These are phyloP conservation scores for Acropora yongei DNA, from an alignment of 64 coral and sea anemone species.

Conservation along the genomic window DNA sequence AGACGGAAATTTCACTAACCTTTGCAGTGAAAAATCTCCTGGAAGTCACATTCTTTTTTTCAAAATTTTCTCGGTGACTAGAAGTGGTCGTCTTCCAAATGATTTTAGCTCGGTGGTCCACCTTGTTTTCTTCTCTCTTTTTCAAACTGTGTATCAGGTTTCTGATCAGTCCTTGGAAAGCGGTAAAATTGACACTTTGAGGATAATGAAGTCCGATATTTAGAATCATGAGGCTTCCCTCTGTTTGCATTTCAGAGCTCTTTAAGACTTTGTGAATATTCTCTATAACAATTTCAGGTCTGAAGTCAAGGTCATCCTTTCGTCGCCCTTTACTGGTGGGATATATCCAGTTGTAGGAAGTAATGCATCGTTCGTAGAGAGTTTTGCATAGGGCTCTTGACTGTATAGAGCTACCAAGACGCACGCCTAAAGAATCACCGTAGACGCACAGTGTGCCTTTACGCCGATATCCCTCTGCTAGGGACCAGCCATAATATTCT, in stretches of 20 bases:
- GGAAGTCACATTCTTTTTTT: constrained; percentile 3
- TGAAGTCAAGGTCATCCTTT: constrained; percentile 48
- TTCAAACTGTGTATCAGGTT: constrained; percentile 47
- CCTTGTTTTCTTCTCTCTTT: constrained; percentile 3
- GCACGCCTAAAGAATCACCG: constrained; percentile 48
- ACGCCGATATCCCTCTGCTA: not conserved
- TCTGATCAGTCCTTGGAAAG: constrained; percentile 64
- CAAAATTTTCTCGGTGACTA: constrained; percentile 57
- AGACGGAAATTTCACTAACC: no score
- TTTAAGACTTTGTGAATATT: constrained; percentile 26
- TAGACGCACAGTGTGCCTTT: constrained; percentile 50
- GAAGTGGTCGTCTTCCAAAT: constrained; percentile 88
- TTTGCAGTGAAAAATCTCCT: constrained; percentile 77
- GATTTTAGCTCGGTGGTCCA: constrained; percentile 51
- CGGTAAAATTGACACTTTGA: constrained; percentile 54
- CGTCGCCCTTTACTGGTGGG: not conserved
- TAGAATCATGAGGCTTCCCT: constrained; percentile 40
- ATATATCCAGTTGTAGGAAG: constrained; percentile 65
- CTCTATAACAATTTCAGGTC: constrained; percentile 32
- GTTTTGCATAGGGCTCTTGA: constrained; percentile 16
- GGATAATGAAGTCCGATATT: constrained; percentile 74
- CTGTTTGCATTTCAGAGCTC: constrained; percentile 15
- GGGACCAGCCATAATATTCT: not conserved
- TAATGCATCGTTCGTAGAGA: constrained; percentile 13
- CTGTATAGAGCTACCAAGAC: not conserved